A percentile compares a stretch with the other conserved stretches of the same genome.
Evolutionary conservation across 2,888 invertebrate genomes (phyloP).

Genomic region (Strigamia crassipes): DNA sequence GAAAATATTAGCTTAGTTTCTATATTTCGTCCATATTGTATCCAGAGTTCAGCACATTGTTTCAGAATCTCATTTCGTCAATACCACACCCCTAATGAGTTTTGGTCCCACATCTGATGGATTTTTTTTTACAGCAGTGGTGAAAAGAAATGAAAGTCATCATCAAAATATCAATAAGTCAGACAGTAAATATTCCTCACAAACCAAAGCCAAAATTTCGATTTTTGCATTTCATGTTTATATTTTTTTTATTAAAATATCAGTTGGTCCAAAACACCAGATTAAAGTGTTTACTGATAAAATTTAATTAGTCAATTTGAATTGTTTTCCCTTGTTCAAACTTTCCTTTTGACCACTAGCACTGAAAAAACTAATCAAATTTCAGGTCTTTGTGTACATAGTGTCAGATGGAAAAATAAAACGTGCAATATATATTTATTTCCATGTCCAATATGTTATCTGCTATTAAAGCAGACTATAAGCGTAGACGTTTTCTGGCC

Average conservation of each 20-base stretch:
- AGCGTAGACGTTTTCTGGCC: not conserved
- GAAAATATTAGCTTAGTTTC: not conserved
- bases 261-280: not conserved
- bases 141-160: slow-evolving; percentile 18
- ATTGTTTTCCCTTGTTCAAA: not conserved
- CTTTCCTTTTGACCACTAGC: no score
- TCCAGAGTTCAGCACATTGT: not conserved
- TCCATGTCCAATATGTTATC: not conserved
- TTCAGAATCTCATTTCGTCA: slow-evolving; percentile 17
- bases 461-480: not conserved
- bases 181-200: not conserved
- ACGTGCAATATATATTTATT: not conserved
- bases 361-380: no score
- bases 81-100: slow-evolving; percentile 27
- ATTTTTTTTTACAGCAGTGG: not conserved
- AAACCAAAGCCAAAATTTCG: not conserved
- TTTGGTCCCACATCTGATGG: not conserved
- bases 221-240: not conserved
- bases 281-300: not conserved
- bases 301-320: not conserved
- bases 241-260: not conserved
- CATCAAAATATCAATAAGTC: slow-evolving; percentile 40
- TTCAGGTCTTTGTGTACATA: no score
- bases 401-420: not conserved
- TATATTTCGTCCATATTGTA: not conserved